Conservation (phyloP, 2,888 invertebrate genomes). For the Nephrocerus scutellatus region DNA sequence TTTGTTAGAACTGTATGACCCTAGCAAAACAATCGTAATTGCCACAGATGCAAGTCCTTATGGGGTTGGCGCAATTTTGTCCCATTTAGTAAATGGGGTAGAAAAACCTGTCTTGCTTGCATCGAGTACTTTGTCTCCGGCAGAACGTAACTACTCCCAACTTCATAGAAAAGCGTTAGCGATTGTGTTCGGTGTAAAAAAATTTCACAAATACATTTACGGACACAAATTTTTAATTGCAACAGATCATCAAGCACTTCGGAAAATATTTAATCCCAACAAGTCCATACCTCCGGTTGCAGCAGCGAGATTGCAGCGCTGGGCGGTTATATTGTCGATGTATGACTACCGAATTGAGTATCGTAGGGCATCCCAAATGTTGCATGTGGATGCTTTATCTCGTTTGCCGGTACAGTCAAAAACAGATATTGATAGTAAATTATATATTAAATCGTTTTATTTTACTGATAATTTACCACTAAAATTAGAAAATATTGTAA, state of each 20-base stretch:
- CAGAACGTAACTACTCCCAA: constrained; percentile 25
- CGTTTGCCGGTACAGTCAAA: constrained; percentile 5
- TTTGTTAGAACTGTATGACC: too few relatives aligned
- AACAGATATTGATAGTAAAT: constrained; percentile 8
- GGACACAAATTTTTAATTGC: constrained; percentile 27
- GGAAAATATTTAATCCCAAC: constrained; percentile 20
- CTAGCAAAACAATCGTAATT: too few relatives aligned
- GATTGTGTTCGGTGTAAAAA: constrained; percentile 36
- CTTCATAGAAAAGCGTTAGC: constrained; percentile 31
- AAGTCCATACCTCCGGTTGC: constrained; percentile 6
- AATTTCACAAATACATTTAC: constrained; percentile 40
- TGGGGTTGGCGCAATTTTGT: too few relatives aligned
- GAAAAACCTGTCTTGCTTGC: constrained; percentile 8
- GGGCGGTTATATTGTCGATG: too few relatives aligned
- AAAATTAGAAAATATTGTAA: too few relatives aligned
- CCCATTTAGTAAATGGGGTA: constrained; percentile 3
- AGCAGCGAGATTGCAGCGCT: neutral
- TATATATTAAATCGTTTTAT: constrained; percentile 6
- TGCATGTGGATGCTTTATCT: constrained; percentile 10
- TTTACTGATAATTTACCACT: too few relatives aligned
- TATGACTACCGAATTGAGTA: constrained; percentile 10
- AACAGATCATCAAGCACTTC: constrained; percentile 23
- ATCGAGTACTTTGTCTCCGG: constrained; percentile 7
- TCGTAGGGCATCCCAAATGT: constrained; percentile 3
- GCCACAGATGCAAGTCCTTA: too few relatives aligned